A percentile compares a stretch with the other conserved stretches of the same genome.
phyloP scores from a whole-genome alignment of 2,888 invertebrate species.

The Ectemnius continuus region DNA sequence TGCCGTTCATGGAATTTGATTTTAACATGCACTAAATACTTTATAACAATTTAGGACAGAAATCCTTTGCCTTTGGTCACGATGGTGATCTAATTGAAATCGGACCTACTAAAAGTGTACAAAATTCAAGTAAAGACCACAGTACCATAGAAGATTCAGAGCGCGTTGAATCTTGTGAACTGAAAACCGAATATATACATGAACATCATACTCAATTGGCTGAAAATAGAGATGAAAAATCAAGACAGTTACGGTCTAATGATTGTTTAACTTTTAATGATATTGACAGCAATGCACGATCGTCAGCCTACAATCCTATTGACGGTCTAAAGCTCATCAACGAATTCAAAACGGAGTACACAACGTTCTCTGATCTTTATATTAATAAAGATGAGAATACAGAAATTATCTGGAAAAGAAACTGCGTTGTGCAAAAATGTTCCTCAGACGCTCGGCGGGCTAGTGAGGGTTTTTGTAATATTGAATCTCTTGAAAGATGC shows the following conservation, averaged over 20 bases:
- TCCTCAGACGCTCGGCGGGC: conserved; percentile 56
- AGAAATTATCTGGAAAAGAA: neutral
- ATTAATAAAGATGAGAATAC: conserved; percentile 12
- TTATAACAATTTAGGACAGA: conserved; percentile 74
- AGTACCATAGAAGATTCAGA: conserved; percentile 5
- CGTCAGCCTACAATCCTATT: conserved; percentile 2
- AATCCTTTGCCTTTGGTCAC: conserved; percentile 74
- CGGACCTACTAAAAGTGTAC: conserved; percentile 45
- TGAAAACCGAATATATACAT: conserved; percentile 5
- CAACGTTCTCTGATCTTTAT: neutral
- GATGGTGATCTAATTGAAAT: conserved; percentile 75
- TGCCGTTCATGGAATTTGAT: neutral
- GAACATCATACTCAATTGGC: neutral
- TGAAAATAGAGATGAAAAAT: conserved; percentile 16
- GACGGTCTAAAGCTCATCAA: neutral
- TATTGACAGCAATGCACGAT: conserved; percentile 2
- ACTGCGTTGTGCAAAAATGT: conserved; percentile 12
- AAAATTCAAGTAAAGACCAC: conserved; percentile 11
- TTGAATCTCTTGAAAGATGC: conserved; percentile 25
- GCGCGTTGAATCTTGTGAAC: neutral
- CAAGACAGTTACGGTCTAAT: conserved; percentile 57
- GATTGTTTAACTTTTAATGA: conserved; percentile 37
- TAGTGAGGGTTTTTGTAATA: conserved; percentile 62
- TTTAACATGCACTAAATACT: conserved; percentile 25
- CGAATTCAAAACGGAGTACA: neutral